Percentiles rank a stretch among this genome's conserved stretches.
phyloP scores from a whole-genome alignment of 2,113 vertebrate genomes.

The Paradisaea rubra region DNA sequence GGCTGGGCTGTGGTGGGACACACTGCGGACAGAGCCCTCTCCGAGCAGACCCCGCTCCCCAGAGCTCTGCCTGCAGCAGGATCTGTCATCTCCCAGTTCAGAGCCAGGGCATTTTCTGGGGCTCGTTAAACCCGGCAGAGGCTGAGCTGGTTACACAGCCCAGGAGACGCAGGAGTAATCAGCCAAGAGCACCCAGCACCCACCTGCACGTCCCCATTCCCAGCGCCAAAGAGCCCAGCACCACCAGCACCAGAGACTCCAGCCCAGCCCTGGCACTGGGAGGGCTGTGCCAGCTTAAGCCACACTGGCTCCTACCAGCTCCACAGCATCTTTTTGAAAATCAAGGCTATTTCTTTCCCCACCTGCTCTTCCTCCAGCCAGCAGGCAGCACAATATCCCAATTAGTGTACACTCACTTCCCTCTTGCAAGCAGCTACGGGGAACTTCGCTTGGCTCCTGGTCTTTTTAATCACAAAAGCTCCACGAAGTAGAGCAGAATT shows the following conservation, averaged over 20 bases:
- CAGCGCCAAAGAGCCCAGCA: background rate
- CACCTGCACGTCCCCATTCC: background rate
- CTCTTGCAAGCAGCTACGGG: background rate
- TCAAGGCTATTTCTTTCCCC: conserved; percentile 11
- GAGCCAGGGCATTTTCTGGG: background rate
- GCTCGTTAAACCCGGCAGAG: background rate
- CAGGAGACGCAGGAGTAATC: background rate
- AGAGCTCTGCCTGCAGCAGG: background rate
- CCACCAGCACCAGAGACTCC: background rate
- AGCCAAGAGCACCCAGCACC: background rate
- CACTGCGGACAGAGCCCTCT: background rate
- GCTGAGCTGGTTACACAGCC: background rate
- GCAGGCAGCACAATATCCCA: conserved; percentile 7
- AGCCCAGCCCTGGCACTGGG: background rate
- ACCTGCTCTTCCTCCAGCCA: conserved; percentile 11
- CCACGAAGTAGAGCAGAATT: background rate
- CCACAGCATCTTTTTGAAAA: background rate
- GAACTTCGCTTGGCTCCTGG: background rate
- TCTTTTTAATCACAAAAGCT: conserved; percentile 7
- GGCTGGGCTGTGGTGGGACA: background rate
- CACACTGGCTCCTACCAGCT: background rate
- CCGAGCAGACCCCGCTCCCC: background rate
- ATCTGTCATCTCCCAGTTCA: background rate
- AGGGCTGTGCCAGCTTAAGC: background rate
- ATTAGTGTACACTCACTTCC: background rate